Evolutionary conservation across 1,140 invertebrate genomes (phyloP).

Genomic region (Drosophila chauvacae): DNA sequence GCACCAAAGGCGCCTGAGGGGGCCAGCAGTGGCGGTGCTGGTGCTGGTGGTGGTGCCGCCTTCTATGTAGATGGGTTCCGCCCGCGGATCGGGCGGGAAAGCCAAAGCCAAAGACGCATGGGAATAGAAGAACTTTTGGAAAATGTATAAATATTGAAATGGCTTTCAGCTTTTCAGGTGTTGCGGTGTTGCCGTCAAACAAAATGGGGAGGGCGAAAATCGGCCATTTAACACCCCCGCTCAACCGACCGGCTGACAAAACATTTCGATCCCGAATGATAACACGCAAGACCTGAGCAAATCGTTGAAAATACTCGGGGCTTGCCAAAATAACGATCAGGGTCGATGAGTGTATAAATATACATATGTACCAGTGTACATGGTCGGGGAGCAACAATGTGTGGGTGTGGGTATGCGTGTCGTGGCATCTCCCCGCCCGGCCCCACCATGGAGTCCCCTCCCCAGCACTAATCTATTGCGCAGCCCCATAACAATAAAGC

Average conservation of each 20-base stretch:
- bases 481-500: conserved; percentile 34
- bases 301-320: conserved; percentile 37
- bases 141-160: conserved; percentile 53
- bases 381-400: conserved; percentile 4
- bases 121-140: conserved; percentile 40
- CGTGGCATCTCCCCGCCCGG: not conserved
- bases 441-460: conserved; percentile 16
- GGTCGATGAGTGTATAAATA: conserved; percentile 67
- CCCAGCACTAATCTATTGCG: conserved; percentile 34
- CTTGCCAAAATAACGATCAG: conserved; percentile 75
- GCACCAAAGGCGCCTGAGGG: conserved; percentile 49
- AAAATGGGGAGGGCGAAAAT: conserved; percentile 21
- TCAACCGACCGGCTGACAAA: conserved; percentile 47
- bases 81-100: conserved; percentile 12
- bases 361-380: conserved; percentile 25
- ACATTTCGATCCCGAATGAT: conserved; percentile 73
- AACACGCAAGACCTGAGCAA: conserved; percentile 47
- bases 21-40: conserved; percentile 44
- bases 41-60: conserved; percentile 33
- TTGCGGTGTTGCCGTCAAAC: conserved; percentile 17
- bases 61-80: conserved; percentile 68
- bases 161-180: conserved; percentile 64
- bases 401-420: conserved; percentile 1
- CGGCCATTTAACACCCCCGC: conserved; percentile 45
- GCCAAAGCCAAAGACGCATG: not conserved